phyloP scores from a whole-genome alignment of 2,797 vertebrate species.

The Myoxocephalus aenaeus region DNA sequence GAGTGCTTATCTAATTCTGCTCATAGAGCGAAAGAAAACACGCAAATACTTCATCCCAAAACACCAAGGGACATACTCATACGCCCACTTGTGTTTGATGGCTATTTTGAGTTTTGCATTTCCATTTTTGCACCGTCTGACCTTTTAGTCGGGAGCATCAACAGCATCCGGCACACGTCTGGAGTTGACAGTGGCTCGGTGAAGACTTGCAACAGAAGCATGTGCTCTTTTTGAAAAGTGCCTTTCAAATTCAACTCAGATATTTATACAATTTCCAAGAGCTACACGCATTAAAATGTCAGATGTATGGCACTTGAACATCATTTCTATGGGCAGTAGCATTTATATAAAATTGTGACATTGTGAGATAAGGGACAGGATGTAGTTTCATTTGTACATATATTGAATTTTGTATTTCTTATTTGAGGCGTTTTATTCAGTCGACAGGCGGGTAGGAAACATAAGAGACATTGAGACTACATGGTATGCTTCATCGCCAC shows the following conservation, averaged over 20 bases:
- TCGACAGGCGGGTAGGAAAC: neutral
- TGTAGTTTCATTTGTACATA: neutral
- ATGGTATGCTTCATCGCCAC: neutral
- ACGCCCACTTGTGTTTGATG: neutral
- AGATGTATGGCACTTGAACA: neutral
- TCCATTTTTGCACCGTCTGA: neutral
- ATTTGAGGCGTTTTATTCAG: neutral
- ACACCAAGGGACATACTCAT: neutral
- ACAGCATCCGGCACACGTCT: constrained; percentile 6
- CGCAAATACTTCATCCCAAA: neutral
- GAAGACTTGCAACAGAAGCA: neutral
- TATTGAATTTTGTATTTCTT: neutral
- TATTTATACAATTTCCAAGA: neutral
- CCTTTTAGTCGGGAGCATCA: neutral
- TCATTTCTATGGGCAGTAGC: neutral
- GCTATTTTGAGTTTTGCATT: neutral
- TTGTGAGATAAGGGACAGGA: neutral
- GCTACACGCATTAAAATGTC: neutral
- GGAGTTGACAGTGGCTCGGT: neutral
- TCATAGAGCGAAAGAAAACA: neutral
- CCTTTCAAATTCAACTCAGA: neutral
- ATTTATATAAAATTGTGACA: neutral
- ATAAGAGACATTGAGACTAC: neutral
- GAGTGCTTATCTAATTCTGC: neutral
- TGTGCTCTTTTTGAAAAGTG: neutral